Percentiles rank a stretch among this genome's conserved stretches.
These are phyloP conservation scores for Datnioides undecimradiatus DNA, from an alignment of 2,113 vertebrate genomes.

Conservation along the genomic window DNA sequence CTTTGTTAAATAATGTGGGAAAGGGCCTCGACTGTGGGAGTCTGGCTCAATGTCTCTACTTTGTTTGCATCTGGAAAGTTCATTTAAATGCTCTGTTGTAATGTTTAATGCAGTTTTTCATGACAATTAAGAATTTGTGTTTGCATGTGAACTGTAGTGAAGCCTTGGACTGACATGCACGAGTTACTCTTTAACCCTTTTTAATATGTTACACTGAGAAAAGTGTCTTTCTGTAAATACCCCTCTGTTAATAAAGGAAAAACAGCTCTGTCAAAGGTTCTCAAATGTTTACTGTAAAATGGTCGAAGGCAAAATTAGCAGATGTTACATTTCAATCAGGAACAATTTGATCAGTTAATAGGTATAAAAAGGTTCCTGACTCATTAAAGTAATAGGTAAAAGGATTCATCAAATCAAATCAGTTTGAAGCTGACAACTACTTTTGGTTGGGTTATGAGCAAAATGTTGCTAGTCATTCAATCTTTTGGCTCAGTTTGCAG, in stretches of 20 bases:
- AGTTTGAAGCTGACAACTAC: too few relatives aligned
- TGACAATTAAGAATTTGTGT: not conserved
- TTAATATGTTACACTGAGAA: too few relatives aligned
- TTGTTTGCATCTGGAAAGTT: constrained; percentile 22
- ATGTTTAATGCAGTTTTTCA: too few relatives aligned
- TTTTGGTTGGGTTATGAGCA: not conserved
- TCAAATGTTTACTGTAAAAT: not conserved
- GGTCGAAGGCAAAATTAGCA: not conserved
- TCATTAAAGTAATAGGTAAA: too few relatives aligned
- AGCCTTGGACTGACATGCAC: too few relatives aligned
- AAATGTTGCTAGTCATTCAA: not conserved
- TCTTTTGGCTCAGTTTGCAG: not conserved
- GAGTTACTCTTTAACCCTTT: not conserved
- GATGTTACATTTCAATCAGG: not conserved
- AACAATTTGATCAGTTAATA: not conserved
- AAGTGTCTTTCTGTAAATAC: too few relatives aligned
- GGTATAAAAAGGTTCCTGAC: too few relatives aligned
- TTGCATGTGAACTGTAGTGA: not conserved
- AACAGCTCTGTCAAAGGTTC: not conserved
- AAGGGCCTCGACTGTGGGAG: not conserved
- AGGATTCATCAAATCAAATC: too few relatives aligned
- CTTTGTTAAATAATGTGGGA: constrained; percentile 49
- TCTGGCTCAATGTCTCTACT: constrained; percentile 9
- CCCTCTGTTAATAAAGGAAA: too few relatives aligned
- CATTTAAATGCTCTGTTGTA: constrained; percentile 28